Evolutionary conservation across 2,797 vertebrate species (phyloP).

Genomic region (Uromys caudimaculatus): DNA sequence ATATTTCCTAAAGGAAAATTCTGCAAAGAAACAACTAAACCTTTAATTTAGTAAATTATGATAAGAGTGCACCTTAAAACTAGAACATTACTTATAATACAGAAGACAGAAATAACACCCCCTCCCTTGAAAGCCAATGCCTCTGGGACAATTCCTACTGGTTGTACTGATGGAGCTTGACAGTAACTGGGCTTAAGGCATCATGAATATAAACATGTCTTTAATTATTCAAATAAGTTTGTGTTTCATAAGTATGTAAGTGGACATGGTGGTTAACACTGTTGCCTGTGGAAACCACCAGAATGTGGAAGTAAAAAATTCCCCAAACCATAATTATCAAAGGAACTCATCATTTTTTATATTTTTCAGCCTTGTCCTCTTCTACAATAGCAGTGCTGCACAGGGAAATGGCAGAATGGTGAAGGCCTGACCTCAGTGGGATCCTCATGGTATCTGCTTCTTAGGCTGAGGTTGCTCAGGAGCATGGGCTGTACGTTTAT

Average conservation of each 20-base stretch:
- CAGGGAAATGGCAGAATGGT: conserved; percentile 52
- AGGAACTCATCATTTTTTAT: not conserved
- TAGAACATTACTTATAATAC: conserved; percentile 67
- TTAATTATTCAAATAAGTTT: conserved; percentile 16
- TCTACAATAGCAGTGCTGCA: conserved; percentile 57
- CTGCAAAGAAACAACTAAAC: conserved; percentile 30
- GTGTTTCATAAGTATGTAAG: not conserved
- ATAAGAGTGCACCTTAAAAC: conserved; percentile 73
- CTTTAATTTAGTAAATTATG: conserved; percentile 71
- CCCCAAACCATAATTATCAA: not conserved
- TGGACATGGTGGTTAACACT: not conserved
- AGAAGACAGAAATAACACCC: conserved; percentile 72
- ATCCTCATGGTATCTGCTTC: conserved; percentile 23
- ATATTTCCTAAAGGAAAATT: conserved; percentile 36
- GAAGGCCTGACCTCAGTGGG: conserved; percentile 62
- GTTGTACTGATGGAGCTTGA: conserved; percentile 61
- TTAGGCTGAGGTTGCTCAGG: not conserved
- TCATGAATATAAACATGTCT: conserved; percentile 24
- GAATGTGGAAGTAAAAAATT: not conserved
- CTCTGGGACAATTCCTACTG: conserved; percentile 29
- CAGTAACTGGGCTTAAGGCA: conserved; percentile 49
- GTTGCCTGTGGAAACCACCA: not conserved
- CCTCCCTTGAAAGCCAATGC: conserved; percentile 17
- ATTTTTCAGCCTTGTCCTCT: not conserved
- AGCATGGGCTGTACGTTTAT: accelerated